These are phyloP conservation scores for Acronicta aceris DNA, from an alignment of 2,888 invertebrate species.

Conservation along the genomic window DNA sequence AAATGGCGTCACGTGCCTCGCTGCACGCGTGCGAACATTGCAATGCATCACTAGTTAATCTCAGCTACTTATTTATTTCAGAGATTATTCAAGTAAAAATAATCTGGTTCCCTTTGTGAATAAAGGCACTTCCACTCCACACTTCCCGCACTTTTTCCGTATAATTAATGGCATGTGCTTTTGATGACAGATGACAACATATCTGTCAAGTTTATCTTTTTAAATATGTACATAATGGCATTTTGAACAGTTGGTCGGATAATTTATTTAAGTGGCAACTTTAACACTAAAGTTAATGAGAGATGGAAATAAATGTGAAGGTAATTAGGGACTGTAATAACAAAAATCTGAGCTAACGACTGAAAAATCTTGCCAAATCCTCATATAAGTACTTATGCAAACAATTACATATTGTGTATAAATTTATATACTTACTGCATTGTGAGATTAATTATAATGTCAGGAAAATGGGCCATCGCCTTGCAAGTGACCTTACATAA, in stretches of 20 bases:
- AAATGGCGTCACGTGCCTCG: constrained; percentile 10
- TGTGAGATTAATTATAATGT: constrained; percentile 40
- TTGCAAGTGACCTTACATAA: constrained; percentile 47
- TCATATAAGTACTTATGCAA: constrained; percentile 30
- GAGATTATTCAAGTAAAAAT: background rate
- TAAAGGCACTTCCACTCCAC: too few species aligned
- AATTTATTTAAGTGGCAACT: background rate
- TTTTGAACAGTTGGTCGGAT: background rate
- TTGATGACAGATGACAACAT: too few species aligned
- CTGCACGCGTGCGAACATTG: constrained; percentile 3
- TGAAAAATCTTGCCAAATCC: constrained; percentile 36
- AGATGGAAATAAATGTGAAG: background rate
- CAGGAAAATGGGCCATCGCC: constrained; percentile 49
- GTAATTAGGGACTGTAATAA: background rate
- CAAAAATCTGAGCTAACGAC: constrained; percentile 16
- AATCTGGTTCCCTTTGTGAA: too few species aligned
- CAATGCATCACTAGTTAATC: constrained; percentile 27
- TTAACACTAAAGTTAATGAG: background rate
- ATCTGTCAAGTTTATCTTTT: background rate
- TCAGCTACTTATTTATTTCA: constrained; percentile 10
- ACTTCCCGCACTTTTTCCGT: too few species aligned
- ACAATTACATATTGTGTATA: constrained; percentile 42
- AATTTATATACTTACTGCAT: constrained; percentile 43
- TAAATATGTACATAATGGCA: background rate
- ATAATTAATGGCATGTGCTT: too few species aligned